phyloP scores from a whole-genome alignment of 2,113 vertebrate genomes.

The Dasyornis broadbenti region DNA sequence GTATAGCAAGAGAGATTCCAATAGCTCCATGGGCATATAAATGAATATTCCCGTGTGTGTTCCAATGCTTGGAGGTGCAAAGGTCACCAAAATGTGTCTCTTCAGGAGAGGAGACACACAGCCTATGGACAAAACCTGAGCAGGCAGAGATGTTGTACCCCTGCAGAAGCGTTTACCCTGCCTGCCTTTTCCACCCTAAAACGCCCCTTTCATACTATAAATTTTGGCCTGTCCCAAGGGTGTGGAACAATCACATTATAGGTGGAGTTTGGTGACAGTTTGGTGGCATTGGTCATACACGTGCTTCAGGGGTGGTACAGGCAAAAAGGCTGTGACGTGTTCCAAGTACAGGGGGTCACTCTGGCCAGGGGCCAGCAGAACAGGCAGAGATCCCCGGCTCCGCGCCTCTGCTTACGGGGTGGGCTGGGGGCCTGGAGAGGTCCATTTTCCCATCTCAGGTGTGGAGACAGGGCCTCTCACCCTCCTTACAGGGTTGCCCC shows the following conservation, averaged over 20 bases:
- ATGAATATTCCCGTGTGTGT: too few relatives aligned
- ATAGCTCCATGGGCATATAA: neutral
- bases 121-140: too few relatives aligned
- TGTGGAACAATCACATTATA: neutral
- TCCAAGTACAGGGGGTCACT: too few relatives aligned
- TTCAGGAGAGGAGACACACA: neutral
- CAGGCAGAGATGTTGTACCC: too few relatives aligned
- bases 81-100: neutral
- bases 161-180: neutral
- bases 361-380: neutral
- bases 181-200: neutral
- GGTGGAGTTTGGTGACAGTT: neutral
- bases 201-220: neutral
- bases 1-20: neutral
- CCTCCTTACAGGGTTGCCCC: neutral
- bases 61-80: neutral
- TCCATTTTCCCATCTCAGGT: neutral
- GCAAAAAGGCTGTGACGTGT: too few relatives aligned
- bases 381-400: neutral
- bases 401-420: neutral
- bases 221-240: neutral
- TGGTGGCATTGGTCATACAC: neutral
- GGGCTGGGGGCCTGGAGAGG: neutral
- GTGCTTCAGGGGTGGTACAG: too few relatives aligned
- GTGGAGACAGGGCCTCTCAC: neutral